Conservation (phyloP, 2,888 invertebrate genomes). For the Andrena trimmerana region DNA sequence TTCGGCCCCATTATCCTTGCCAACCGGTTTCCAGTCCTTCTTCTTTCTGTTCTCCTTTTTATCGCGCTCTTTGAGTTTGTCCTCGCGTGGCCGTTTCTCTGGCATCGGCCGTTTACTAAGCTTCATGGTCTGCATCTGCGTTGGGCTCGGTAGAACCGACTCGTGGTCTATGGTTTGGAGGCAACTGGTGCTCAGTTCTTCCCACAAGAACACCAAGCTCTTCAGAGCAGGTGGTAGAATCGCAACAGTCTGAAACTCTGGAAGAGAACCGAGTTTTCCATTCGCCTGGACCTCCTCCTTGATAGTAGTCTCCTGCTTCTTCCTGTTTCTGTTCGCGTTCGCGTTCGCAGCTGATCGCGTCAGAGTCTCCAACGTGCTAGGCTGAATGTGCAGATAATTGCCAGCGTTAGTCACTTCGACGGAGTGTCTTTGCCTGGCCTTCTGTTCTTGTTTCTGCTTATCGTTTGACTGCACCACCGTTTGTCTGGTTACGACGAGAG, state of each 20-base stretch:
- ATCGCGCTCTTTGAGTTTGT: conserved; percentile 86
- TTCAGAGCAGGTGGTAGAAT: conserved; percentile 95
- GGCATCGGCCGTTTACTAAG: conserved; percentile 67
- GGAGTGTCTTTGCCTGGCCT: conserved; percentile 92
- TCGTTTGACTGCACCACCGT: conserved; percentile 83
- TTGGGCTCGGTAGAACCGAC: conserved; percentile 87
- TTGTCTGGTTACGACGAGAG: conserved; percentile 90
- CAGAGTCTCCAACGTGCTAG: conserved; percentile 91
- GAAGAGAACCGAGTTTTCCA: conserved; percentile 82
- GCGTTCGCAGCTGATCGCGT: conserved; percentile 93
- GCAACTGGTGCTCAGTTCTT: conserved; percentile 91
- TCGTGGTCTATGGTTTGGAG: conserved; percentile 89
- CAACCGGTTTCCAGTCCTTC: conserved; percentile 86
- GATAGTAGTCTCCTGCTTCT: conserved; percentile 85
- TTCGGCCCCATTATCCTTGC: conserved; percentile 67
- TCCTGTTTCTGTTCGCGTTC: conserved; percentile 90
- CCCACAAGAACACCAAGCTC: conserved; percentile 96
- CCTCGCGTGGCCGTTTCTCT: conserved; percentile 81
- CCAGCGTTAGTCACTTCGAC: conserved; percentile 92
- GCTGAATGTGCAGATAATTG: conserved; percentile 92
- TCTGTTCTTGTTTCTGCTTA: conserved; percentile 86
- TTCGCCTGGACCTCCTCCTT: conserved; percentile 86
- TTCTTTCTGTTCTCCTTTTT: conserved; percentile 87
- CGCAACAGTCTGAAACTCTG: conserved; percentile 88
- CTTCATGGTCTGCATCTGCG: conserved; percentile 75